Evolutionary conservation across 2,113 vertebrate genomes (phyloP), one percentile per base, ranked within the genome.

Genomic region (Alethe castanea): DNA sequence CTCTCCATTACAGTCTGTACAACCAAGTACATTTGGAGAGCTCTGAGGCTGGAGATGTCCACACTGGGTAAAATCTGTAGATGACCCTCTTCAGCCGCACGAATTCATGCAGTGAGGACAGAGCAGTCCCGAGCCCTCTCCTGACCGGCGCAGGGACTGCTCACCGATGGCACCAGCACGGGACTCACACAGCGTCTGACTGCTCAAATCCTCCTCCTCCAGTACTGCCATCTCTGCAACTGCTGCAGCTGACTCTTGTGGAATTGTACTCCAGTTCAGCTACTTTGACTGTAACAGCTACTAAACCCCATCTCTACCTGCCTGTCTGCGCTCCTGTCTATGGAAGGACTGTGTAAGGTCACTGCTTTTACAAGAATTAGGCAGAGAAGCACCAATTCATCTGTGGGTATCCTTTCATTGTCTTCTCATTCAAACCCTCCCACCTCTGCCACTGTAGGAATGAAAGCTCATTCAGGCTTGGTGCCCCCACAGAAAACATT

Each of bases 161-260:
- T 90, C 47, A n/a, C 1, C 9, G 2, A 18, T 1, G 47, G 28
- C 62, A 24, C 1, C 24, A 16, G 78, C 61, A 9, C 42, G 20
- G 57, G 40, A 48, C 7, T 19, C 52, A 47, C 45, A 35, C 45
- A 35, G 8, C 0, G 0, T 10, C 5, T 2, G 56, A 42, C 40
- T 33, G 62, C 61, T 45, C 29, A 86, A 90, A 61, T 65, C 66
- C 44, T 76, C 65, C 61, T 92, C 57, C 53, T 87, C 14, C 0
- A 10, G 11, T 60, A 79, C 44, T 25, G 7, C 31, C 12, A 13
- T 12, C 52, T 36, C 53, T 70, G 38, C 69, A 19, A 23, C 25
- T 80, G 47, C 88, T 70, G 48, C 69, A 86, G 52, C 50, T 79
- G 47, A 42, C 59, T 77, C 24, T 62, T 11, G 16, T 5, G 36